Evolutionary conservation across 2,113 vertebrate genomes (phyloP).

Genomic region (Aspiorhynchus laticeps): DNA sequence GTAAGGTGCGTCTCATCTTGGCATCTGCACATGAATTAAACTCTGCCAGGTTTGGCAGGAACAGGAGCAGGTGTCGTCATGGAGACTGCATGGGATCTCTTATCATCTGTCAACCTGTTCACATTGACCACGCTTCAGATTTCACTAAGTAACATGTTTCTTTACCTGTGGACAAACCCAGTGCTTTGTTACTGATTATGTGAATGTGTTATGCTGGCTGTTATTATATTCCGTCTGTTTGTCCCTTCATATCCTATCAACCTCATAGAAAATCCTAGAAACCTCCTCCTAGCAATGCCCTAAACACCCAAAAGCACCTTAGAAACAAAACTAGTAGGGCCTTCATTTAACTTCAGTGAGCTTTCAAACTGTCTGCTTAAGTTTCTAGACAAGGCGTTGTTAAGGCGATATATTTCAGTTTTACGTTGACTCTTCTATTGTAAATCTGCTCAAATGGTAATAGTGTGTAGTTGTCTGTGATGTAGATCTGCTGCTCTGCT

Average conservation of each 20-base stretch:
- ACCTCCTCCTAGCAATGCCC: not conserved
- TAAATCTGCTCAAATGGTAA: too few relatives aligned
- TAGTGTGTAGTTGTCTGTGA: too few relatives aligned
- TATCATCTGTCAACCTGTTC: not conserved
- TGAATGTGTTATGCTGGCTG: not conserved
- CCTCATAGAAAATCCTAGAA: not conserved
- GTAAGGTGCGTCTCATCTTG: not conserved
- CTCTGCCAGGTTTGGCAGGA: not conserved
- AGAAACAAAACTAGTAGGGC: not conserved
- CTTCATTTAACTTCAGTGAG: not conserved
- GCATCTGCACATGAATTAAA: slow-evolving; percentile 29
- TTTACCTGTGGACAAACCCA: not conserved
- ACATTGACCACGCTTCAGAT: not conserved
- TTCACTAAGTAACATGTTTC: not conserved
- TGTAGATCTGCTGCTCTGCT: too few relatives aligned
- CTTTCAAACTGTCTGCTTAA: not conserved
- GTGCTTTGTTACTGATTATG: not conserved
- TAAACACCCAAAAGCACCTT: not conserved
- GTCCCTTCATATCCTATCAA: not conserved
- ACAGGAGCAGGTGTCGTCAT: slow-evolving; percentile 41
- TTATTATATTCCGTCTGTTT: not conserved
- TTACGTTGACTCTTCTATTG: too few relatives aligned
- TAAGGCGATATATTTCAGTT: not conserved
- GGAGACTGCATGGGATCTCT: slow-evolving; percentile 33
- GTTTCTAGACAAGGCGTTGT: not conserved